Conservation (phyloP, 2,113 vertebrate genomes). For the Pygoscelis antarcticus region DNA sequence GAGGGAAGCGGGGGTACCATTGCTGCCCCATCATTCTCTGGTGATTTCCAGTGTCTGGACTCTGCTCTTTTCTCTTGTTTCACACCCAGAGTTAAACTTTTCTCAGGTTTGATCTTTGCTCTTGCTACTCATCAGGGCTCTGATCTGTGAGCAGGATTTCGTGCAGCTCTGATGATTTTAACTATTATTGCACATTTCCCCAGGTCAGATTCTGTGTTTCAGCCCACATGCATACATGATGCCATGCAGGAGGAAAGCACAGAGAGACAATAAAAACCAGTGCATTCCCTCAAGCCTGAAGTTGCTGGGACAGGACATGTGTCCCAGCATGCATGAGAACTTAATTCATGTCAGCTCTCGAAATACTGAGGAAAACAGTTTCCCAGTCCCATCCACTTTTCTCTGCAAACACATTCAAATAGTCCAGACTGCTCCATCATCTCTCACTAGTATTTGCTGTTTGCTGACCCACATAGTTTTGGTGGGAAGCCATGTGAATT, state of each 20-base stretch:
- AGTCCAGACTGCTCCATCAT: background rate
- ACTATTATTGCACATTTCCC: background rate
- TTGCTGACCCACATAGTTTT: background rate
- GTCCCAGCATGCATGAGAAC: background rate
- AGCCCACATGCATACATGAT: background rate
- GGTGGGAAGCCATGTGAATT: background rate
- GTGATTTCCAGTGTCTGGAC: background rate
- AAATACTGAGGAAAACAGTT: background rate
- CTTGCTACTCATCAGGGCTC: background rate
- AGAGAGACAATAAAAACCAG: background rate
- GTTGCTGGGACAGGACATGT: background rate
- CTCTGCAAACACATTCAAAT: background rate
- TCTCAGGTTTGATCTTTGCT: background rate
- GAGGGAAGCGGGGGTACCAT: background rate
- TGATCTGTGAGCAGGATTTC: background rate
- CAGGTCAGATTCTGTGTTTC: background rate
- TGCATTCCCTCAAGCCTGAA: background rate
- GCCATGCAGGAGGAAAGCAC: background rate
- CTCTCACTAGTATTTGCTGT: background rate
- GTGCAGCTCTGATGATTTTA: background rate
- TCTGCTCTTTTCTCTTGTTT: background rate
- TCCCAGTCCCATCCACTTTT: background rate
- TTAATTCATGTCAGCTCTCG: background rate
- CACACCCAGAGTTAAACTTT: background rate
- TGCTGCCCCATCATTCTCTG: fast-evolving